Percentiles rank a stretch among this genome's conserved stretches.
Conservation (phyloP, 2,888 invertebrate species). For the Zaprionus lineosus region DNA sequence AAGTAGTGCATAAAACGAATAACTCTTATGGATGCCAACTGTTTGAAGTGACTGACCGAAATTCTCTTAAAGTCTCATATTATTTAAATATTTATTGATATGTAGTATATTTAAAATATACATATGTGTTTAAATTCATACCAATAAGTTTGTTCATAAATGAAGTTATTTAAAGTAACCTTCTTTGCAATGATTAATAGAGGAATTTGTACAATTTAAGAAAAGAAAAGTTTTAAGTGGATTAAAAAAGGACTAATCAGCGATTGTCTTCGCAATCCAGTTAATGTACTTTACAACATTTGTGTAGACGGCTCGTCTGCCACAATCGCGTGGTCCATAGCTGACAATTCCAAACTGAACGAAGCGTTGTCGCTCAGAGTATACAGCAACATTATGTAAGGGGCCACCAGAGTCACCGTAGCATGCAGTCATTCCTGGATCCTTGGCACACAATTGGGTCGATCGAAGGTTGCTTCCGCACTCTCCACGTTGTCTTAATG, state of each 20-base stretch:
- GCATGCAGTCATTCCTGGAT: background rate
- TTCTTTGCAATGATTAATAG: too few species aligned
- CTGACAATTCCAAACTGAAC: slow-evolving; percentile 37
- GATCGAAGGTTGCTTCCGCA: background rate
- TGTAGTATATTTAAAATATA: too few species aligned
- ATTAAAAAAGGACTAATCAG: too few species aligned
- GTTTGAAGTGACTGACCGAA: too few species aligned
- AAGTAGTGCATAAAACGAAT: too few species aligned
- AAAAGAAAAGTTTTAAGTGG: background rate
- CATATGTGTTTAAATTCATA: too few species aligned
- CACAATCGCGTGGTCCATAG: background rate
- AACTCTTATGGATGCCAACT: too few species aligned
- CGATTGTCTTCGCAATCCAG: slow-evolving; percentile 35
- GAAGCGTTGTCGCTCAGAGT: background rate
- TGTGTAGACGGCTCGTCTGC: slow-evolving; percentile 29
- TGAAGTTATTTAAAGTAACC: too few species aligned
- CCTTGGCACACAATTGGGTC: slow-evolving; percentile 34
- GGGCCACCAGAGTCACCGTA: slow-evolving; percentile 41
- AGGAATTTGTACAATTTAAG: background rate
- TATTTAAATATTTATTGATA: too few species aligned
- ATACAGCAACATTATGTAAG: background rate
- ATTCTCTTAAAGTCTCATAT: too few species aligned
- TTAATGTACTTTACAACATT: slow-evolving; percentile 18
- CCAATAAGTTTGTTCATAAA: too few species aligned
- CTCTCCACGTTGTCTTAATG: accelerated